Conservation (phyloP, 2,113 vertebrate species). For the Coracopsis vasa region DNA sequence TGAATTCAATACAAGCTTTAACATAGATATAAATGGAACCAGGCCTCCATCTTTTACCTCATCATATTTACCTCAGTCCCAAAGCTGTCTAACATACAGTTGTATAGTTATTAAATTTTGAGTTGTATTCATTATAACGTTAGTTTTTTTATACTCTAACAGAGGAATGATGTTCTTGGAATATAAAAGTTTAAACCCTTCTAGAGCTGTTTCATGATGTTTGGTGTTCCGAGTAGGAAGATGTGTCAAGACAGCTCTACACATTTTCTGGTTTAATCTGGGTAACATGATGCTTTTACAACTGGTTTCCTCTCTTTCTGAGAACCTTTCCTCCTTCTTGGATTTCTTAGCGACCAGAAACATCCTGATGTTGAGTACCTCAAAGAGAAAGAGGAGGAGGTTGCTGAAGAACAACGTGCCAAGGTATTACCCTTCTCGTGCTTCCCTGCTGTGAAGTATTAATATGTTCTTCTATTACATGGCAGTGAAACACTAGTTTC, state of each 20-base stretch:
- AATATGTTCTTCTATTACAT: neutral
- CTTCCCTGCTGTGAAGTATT: neutral
- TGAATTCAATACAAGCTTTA: neutral
- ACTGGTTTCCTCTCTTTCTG: neutral
- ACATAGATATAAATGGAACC: neutral
- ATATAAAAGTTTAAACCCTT: neutral
- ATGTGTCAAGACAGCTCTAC: neutral
- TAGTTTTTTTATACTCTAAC: neutral
- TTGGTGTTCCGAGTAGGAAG: neutral
- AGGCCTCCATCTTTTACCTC: neutral
- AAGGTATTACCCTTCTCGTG: conserved; percentile 70
- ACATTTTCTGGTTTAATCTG: neutral
- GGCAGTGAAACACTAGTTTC: neutral
- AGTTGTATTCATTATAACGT: neutral
- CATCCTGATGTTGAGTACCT: conserved; percentile 41
- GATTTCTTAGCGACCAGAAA: conserved; percentile 51
- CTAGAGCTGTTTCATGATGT: neutral
- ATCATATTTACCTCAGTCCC: neutral
- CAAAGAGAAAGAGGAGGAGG: conserved; percentile 74
- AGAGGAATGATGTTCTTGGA: neutral
- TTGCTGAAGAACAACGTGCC: conserved; percentile 78
- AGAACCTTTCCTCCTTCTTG: neutral
- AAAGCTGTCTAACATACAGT: neutral
- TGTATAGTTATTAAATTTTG: neutral
- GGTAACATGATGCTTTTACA: neutral